Evolutionary conservation across 2,888 invertebrate species (phyloP).

Genomic region (Pseudoips prasinana): DNA sequence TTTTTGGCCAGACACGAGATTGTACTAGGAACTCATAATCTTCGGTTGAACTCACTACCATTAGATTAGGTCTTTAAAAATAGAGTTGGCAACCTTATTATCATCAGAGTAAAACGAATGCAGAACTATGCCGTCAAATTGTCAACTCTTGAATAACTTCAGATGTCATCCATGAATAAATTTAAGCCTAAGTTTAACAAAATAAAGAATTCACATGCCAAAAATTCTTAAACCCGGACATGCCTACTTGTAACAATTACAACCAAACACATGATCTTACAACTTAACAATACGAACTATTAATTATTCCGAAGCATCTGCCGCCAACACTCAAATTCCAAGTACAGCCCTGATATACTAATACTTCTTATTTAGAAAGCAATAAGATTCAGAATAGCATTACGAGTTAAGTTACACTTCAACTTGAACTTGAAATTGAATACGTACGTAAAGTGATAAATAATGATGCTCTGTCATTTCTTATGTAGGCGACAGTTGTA

Average conservation of each 20-base stretch:
- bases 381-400: constrained; percentile 9
- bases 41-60: no score
- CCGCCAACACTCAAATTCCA: constrained; percentile 32
- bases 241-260: background rate
- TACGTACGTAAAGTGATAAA: constrained; percentile 27
- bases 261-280: constrained; percentile 12
- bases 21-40: no score
- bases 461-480: constrained; percentile 26
- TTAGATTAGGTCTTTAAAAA: no score
- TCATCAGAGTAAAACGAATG: no score
- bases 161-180: no score
- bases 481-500: constrained; percentile 14
- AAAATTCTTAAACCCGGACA: constrained; percentile 8
- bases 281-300: constrained; percentile 21
- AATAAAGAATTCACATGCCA: no score
- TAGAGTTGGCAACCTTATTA: no score
- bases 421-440: constrained; percentile 44
- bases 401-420: constrained; percentile 15
- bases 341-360: constrained; percentile 3
- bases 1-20: no score
- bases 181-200: no score
- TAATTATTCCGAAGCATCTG: constrained; percentile 23
- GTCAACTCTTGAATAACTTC: no score
- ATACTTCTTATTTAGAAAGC: background rate
- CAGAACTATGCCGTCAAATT: no score